phyloP scores from a whole-genome alignment of 2,888 invertebrate species.

The Polymixis flavicincta region DNA sequence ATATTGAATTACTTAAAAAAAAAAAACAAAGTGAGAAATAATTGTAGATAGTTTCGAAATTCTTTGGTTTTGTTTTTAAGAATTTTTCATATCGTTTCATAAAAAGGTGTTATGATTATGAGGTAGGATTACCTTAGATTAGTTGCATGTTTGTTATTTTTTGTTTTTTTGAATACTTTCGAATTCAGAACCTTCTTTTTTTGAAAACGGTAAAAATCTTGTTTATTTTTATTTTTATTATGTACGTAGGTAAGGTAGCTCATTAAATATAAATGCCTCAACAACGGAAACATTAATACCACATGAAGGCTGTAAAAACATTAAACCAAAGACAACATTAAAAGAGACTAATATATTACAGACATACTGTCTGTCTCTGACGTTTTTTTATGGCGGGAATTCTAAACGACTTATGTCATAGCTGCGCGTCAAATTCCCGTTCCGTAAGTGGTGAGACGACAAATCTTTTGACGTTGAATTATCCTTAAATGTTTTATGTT shows the following conservation, averaged over 20 bases:
- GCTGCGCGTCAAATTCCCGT: constrained; percentile 33
- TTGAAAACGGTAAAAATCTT: not conserved
- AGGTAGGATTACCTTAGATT: no score
- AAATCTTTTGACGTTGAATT: constrained; percentile 10
- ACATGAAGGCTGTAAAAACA: not conserved
- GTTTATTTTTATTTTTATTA: no score
- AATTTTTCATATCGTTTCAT: no score
- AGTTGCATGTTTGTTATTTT: no score
- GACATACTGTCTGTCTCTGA: constrained; percentile 39
- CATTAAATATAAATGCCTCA: not conserved
- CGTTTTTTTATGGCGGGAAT: constrained; percentile 45
- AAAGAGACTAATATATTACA: constrained; percentile 20
- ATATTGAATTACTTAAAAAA: no score
- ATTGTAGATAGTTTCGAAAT: no score
- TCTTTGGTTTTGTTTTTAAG: no score
- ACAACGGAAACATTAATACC: constrained; percentile 24
- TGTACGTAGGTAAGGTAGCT: no score
- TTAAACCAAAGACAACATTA: constrained; percentile 30
- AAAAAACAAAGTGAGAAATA: no score
- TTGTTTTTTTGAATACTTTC: no score
- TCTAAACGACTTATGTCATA: constrained; percentile 34
- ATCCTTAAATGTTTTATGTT: not conserved
- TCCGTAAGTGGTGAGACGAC: constrained; percentile 1
- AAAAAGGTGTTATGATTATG: no score
- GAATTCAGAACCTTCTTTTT: no score